Evolutionary conservation across 2,797 vertebrate species (phyloP).

Genomic region (Syndactyla subalaris): DNA sequence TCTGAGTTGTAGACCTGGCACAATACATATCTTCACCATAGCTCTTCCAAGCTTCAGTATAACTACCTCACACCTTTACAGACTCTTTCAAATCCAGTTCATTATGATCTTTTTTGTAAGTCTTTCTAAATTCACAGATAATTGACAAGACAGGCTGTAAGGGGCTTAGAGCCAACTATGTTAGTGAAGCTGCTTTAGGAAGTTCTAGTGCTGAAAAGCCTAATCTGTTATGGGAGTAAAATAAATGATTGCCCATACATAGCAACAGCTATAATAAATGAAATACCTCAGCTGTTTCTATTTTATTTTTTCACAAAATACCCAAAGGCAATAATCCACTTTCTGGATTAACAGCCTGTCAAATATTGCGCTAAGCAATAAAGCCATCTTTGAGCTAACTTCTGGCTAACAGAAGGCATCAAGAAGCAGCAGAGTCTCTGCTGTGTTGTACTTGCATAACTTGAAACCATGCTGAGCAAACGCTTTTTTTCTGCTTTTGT

Average conservation of each 20-base stretch:
- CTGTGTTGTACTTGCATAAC: background rate
- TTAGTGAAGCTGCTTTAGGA: conserved; percentile 34
- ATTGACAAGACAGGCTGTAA: background rate
- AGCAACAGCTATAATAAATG: conserved; percentile 11
- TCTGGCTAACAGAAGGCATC: background rate
- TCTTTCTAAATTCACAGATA: conserved; percentile 36
- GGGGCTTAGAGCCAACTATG: background rate
- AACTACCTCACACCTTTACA: conserved; percentile 5
- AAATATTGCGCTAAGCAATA: conserved; percentile 38
- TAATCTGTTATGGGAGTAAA: background rate
- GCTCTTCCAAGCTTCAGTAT: background rate
- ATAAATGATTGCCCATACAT: conserved; percentile 5
- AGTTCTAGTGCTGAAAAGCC: background rate
- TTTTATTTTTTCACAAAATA: conserved; percentile 41
- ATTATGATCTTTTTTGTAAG: conserved; percentile 31
- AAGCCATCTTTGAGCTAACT: conserved; percentile 25
- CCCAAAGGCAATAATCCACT: conserved; percentile 45
- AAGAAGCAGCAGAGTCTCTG: background rate
- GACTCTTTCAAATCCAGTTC: background rate
- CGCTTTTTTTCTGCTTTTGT: background rate
- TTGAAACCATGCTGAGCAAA: conserved; percentile 33
- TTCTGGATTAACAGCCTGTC: conserved; percentile 53
- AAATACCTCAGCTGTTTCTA: conserved; percentile 23
- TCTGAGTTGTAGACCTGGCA: background rate
- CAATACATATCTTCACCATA: background rate